These are phyloP conservation scores for Gadus chalcogrammus DNA, from an alignment of 2,113 vertebrate species.

Conservation along the genomic window DNA sequence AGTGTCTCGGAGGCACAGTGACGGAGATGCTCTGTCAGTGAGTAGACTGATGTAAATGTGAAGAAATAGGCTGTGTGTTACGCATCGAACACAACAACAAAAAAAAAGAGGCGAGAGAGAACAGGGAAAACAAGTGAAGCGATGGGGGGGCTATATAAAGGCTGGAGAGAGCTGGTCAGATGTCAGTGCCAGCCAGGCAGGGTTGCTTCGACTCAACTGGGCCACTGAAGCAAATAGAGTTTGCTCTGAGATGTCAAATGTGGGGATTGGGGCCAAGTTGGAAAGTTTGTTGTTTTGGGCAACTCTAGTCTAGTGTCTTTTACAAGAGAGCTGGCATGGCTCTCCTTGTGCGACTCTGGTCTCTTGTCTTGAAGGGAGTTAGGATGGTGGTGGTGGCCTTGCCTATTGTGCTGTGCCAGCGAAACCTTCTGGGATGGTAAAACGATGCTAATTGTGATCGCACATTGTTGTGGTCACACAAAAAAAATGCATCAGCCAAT, in stretches of 20 bases:
- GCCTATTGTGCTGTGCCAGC: too few species aligned
- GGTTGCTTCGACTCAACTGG: neutral
- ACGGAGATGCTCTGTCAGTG: neutral
- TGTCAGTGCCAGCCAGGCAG: neutral
- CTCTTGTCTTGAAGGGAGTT: too few species aligned
- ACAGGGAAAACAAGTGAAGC: neutral
- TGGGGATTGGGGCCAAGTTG: neutral
- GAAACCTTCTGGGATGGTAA: too few species aligned
- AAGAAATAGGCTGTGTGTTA: conserved; percentile 54
- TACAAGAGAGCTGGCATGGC: too few species aligned
- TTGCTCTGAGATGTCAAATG: neutral
- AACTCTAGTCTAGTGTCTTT: too few species aligned
- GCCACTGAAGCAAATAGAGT: neutral
- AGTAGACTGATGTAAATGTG: conserved; percentile 66
- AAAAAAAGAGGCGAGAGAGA: conserved; percentile 23
- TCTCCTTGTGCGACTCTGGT: too few species aligned
- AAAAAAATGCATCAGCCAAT: too few species aligned
- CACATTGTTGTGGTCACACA: too few species aligned
- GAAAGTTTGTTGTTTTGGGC: neutral
- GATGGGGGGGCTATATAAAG: conserved; percentile 33
- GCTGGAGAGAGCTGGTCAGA: neutral
- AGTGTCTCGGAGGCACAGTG: too few species aligned
- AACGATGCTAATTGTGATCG: too few species aligned
- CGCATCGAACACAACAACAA: conserved; percentile 33
- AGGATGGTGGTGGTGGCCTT: too few species aligned